Evolutionary conservation across 2,888 invertebrate genomes (phyloP).

Genomic region (Drosophila algonquin): DNA sequence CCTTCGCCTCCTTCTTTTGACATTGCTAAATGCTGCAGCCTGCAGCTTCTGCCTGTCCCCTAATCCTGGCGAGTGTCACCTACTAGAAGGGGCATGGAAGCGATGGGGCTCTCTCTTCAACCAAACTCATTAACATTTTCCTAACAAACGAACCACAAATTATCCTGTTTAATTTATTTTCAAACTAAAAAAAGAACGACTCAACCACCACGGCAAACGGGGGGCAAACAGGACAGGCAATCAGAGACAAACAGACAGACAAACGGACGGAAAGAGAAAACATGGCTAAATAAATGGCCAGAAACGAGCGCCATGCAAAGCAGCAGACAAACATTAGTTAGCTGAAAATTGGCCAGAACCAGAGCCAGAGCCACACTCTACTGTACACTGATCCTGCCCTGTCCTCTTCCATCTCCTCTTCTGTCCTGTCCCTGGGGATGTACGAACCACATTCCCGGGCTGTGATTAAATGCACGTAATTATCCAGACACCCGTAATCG

Average conservation of each 20-base stretch:
- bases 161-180: constrained; percentile 53
- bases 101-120: background rate
- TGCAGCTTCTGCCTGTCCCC: constrained; percentile 2
- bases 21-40: constrained; percentile 35
- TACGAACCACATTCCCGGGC: constrained; percentile 34
- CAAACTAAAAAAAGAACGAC: constrained; percentile 30
- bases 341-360: constrained; percentile 52
- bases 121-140: constrained; percentile 44
- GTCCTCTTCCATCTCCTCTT: background rate
- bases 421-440: too few species aligned
- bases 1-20: constrained; percentile 22
- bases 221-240: constrained; percentile 5
- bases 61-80: constrained; percentile 24
- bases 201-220: constrained; percentile 22
- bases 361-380: constrained; percentile 13
- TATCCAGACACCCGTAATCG: constrained; percentile 38
- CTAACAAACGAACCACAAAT: constrained; percentile 63
- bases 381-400: too few species aligned
- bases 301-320: constrained; percentile 34
- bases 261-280: constrained; percentile 20
- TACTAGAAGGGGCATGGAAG: background rate
- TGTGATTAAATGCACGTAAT: constrained; percentile 63
- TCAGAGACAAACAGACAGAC: constrained; percentile 18
- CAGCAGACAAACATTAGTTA: constrained; percentile 57
- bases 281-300: constrained; percentile 39